Evolutionary conservation across 1,140 invertebrate species (phyloP), one percentile per base, ranked within the genome.

Genomic region (Holcopasites calliopsidis): DNA sequence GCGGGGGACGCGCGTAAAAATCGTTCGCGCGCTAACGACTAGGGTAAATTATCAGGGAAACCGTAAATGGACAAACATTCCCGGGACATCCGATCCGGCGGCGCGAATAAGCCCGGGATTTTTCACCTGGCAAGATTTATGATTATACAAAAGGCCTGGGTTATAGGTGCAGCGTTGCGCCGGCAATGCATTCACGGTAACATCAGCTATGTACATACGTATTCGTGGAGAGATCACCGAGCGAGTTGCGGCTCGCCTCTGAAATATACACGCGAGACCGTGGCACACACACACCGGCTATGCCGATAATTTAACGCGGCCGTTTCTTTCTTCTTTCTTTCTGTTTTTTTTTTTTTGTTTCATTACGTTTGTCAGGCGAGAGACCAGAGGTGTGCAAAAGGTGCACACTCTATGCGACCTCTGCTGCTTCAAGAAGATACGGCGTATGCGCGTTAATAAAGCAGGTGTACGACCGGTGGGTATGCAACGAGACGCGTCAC

Each of bases 401-500:
- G 60, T 10, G 38, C 18, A 50, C 21, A 31, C 18, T 70, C 65
- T 70, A 61, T 7, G 74, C 57, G 57, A 60, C 31, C 57, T 76
- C 49, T 28, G 26, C 66, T 44, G 74, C 50, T 71, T 75, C 28
- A 11, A 60, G 68, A 64, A 70, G 68, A 79, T 75, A 82, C 50
- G 33, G 47, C 35, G 55, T n/a, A n/a, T n/a, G n/a, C n/a, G 42
- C 60, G 80, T 77, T 77, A 77, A 83, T 71, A 72, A 65, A 71
- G 71, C 80, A 82, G 80, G 80, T 81, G 79, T 70, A 61, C 58
- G 64, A 54, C 16, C 33, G 60, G 61, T 50, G 55, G 40, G 55
- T 60, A 65, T 35, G 44, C 62, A 28, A 13, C 42, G 54, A 26
- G 55, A 42, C 23, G 65, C 44, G 44, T 69, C 62, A 65, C 26